Evolutionary conservation across 2,797 vertebrate genomes (phyloP).

Genomic region (Oophaga sylvatica): DNA sequence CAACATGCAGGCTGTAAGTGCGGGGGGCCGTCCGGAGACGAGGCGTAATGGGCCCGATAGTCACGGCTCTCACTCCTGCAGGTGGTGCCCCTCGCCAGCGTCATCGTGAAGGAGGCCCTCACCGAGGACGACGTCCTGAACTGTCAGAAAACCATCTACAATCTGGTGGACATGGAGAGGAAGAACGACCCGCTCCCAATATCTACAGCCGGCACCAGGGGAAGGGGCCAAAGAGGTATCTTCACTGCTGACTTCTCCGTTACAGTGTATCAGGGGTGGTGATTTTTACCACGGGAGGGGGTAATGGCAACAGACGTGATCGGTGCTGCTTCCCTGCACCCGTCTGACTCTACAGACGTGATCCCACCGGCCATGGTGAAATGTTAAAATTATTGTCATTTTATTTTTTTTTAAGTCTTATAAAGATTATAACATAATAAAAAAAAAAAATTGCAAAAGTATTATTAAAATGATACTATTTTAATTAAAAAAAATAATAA

Average conservation of each 20-base stretch:
- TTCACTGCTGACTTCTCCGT: background rate
- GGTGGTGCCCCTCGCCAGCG: constrained; percentile 96
- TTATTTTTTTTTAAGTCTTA: too few species aligned
- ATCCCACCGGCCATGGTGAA: too few species aligned
- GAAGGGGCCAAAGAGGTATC: constrained; percentile 95
- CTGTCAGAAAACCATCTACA: constrained; percentile 97
- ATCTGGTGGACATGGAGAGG: constrained; percentile 98
- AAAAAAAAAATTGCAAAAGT: too few species aligned
- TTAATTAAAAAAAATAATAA: too few species aligned
- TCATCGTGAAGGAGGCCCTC: constrained; percentile 94
- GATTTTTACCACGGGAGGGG: too few species aligned
- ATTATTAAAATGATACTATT: too few species aligned
- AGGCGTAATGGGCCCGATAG: too few species aligned
- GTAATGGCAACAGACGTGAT: too few species aligned
- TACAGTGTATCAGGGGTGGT: background rate
- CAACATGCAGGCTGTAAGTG: constrained; percentile 98
- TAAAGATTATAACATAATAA: too few species aligned
- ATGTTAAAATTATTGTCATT: too few species aligned
- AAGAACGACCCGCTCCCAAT: constrained; percentile 97
- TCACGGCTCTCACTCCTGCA: constrained; percentile 63
- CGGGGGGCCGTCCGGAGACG: background rate
- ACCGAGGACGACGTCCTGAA: constrained; percentile 96
- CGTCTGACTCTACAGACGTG: too few species aligned
- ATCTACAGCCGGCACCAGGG: constrained; percentile 96
- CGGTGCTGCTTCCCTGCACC: too few species aligned